Base-by-base conservation (phyloP, 2,797 vertebrate species). In the Pseudomugil gertrudae region DNA sequence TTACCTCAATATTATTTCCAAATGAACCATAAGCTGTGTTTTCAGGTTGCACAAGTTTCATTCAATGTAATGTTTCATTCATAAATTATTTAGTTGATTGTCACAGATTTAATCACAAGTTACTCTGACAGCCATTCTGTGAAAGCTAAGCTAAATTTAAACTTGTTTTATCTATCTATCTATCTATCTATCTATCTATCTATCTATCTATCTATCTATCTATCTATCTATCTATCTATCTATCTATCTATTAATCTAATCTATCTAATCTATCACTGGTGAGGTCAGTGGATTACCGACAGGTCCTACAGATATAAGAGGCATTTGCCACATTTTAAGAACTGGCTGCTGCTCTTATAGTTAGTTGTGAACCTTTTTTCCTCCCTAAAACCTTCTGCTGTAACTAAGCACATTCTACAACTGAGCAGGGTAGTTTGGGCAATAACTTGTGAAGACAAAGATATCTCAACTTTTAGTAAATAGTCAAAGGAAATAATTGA, bases 371-470 rank as follows among this genome's bases (percentile, higher is more conserved):
- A 26, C 19, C 43, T 9, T 47, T n/a, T 35, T 36, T 10, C 3
- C 4, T 2, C 9, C 35, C 10, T 10, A 21, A 47, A n/a, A 21
- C 7, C 7, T n/a, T 9, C 1, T 35, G 8, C 21, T 55, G 4
- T 26, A 38, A 9, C 36, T 36, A 35, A 45, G 32, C 23, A 33
- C 5, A n/a, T n/a, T n/a, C n/a, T n/a, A n/a, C n/a, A n/a, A n/a
- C n/a, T n/a, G n/a, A 19, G 38, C 1, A 21, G 29, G 11, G n/a
- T n/a, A n/a, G n/a, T 14, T 17, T 40, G 47, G 15, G 9, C 40
- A 47, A 51, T 65, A 19, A 24, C 45, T 33, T 35, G 17, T 15
- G 4, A 50, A 54, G 29, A 33, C 43, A 59, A 59, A 32, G n/a
- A 23, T 7, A 55, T 23, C 9, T n/a, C 21, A 52, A 10, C 9